Conservation (phyloP, 2,113 vertebrate genomes). For the Pachypanchax playfairii region DNA sequence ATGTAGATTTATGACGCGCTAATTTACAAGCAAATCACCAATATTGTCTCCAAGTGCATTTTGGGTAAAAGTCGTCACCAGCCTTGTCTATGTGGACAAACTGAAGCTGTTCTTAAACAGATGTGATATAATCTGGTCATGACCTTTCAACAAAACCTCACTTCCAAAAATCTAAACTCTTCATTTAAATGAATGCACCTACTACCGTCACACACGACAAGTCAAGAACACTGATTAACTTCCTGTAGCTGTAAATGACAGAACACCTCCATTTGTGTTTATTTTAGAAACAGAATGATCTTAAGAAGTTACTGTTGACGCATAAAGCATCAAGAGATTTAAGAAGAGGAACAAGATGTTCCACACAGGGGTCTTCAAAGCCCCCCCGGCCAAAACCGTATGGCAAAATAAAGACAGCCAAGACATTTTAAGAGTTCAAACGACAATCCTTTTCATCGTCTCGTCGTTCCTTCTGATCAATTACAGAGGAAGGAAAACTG, state of each 20-base stretch:
- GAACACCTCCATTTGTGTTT: neutral
- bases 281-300: neutral
- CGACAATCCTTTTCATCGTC: constrained; percentile 22
- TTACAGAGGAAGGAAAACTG: constrained; percentile 33
- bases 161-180: too few species aligned
- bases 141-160: too few species aligned
- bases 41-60: too few species aligned
- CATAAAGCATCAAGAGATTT: too few species aligned
- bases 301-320: neutral
- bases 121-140: too few species aligned
- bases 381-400: too few species aligned
- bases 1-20: too few species aligned
- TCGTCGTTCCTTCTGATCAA: constrained; percentile 19
- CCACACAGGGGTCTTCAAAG: neutral
- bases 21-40: too few species aligned
- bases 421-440: constrained; percentile 14
- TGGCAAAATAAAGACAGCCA: constrained; percentile 28
- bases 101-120: too few species aligned
- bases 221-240: neutral
- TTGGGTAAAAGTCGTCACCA: too few species aligned
- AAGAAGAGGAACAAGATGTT: neutral
- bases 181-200: too few species aligned
- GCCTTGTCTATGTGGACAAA: too few species aligned
- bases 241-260: neutral
- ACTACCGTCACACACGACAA: neutral